Percentiles rank a stretch among this genome's conserved stretches.
phyloP scores from a whole-genome alignment of 2,113 vertebrate species.

The Miniopterus natalensis region DNA sequence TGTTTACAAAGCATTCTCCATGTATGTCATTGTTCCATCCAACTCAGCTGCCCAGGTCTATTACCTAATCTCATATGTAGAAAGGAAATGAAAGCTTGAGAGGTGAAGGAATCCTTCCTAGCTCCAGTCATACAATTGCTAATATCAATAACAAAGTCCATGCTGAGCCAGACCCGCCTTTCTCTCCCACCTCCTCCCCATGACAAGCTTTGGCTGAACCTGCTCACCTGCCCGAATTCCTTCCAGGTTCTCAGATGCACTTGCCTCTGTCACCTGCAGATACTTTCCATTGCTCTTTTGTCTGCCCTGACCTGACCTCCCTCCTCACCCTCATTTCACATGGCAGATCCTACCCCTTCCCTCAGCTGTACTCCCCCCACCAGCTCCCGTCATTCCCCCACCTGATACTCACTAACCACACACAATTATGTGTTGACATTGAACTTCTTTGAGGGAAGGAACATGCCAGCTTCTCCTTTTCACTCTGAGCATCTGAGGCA shows the following conservation, averaged over 20 bases:
- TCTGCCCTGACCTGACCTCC: not conserved
- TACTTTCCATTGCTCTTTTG: not conserved
- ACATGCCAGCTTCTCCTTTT: not conserved
- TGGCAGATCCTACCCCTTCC: too few relatives aligned
- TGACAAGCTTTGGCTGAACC: not conserved
- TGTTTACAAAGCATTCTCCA: not conserved
- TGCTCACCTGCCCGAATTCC: not conserved
- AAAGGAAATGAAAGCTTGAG: not conserved
- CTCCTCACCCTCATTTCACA: not conserved
- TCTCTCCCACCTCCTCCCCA: not conserved
- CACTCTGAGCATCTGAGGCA: not conserved
- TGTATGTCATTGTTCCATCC: not conserved
- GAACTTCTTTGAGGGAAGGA: not conserved
- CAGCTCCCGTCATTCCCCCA: too few relatives aligned
- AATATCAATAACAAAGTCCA: not conserved
- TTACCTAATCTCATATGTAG: not conserved
- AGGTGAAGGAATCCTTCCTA: not conserved
- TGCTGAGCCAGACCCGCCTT: fast-evolving
- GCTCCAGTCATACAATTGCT: too few relatives aligned
- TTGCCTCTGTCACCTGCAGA: not conserved
- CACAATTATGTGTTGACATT: not conserved
- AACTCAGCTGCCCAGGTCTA: not conserved
- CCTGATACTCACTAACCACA: too few relatives aligned
- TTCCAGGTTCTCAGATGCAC: not conserved
- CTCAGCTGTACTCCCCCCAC: fast-evolving